Base-by-base conservation (phyloP, 1,140 invertebrate genomes). In the Diachasmimorpha longicaudata region DNA sequence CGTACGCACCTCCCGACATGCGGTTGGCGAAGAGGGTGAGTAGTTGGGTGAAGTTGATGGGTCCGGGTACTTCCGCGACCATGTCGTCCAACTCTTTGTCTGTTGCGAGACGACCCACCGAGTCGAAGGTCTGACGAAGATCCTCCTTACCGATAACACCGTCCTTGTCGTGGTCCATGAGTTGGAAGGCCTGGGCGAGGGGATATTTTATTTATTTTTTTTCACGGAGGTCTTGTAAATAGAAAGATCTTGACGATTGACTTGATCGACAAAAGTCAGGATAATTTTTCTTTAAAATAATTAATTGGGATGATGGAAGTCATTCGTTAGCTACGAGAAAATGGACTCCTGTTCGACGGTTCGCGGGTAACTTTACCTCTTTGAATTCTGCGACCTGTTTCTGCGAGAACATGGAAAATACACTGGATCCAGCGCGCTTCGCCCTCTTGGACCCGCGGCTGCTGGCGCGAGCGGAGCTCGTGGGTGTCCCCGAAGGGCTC, bases 91-190 rank as follows among this genome's bases (percentile, higher is more conserved):
- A 90, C 89, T 98, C 96, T 88, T 96, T 95, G 84, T 98, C 96
- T 81, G 92, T 93, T 82, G 94, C 93, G 76, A 97, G 91, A 88
- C 95, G 94, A 91, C 98, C 98, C 76, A 99, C 93, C 80, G 95
- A 95, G 90, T 98, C 97, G 91, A 97, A 99, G 86, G 97, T 97
- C 85, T 95, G 95, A 86, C 97, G 95, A 84, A 99, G 92, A 91
- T 99, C 98, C 88, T 94, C 95, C 89, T 98, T 97, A 87, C 95
- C 95, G 88, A 99, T 96, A 90, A 99, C 95, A 83, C 97, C 97
- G 90, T 99, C 98, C 90, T 99, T 98, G 91, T 99, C 96, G 90
- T 96, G 94, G 91, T 99, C 98, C 94, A 99, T 99, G 86, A 99
- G 94, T 89, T 96, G 94, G 94, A 99, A 99, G 85, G 96, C 96